Conservation (phyloP, 23 tunicate genomes). For the Phallusia fumigata region DNA sequence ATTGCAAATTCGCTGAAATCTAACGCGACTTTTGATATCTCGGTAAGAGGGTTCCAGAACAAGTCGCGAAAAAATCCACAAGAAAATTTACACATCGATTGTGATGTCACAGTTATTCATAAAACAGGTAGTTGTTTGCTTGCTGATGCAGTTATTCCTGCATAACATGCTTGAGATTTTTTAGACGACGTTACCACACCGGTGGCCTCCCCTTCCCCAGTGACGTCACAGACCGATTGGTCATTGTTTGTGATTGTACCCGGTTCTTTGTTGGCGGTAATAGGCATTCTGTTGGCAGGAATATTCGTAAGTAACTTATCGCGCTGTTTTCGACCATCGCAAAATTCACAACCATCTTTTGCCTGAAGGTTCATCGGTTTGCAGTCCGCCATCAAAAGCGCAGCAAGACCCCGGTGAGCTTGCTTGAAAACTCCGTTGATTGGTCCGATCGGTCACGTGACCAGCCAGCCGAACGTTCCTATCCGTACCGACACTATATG, state of each 20-base stretch:
- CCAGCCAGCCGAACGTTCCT: not conserved
- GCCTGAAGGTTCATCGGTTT: not conserved
- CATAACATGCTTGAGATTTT: not conserved
- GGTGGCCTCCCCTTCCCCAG: not conserved
- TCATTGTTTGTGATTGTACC: constrained; percentile 11
- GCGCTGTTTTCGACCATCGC: not conserved
- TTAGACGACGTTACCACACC: not conserved
- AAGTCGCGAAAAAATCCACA: not conserved
- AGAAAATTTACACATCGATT: not conserved
- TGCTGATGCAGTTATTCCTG: not conserved
- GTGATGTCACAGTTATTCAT: not conserved
- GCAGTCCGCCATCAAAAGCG: not conserved
- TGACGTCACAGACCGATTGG: not conserved
- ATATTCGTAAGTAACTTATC: not conserved
- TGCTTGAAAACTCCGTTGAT: not conserved
- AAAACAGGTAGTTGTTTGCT: not conserved
- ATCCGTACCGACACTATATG: constrained; percentile 7
- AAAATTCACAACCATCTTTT: not conserved
- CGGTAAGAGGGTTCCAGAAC: constrained; percentile 16
- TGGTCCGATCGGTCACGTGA: constrained; percentile 3
- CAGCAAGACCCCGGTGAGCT: not conserved
- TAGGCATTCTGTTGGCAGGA: not conserved
- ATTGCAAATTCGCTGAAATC: not conserved
- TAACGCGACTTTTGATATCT: constrained; percentile 26
- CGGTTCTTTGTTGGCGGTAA: constrained; percentile 13